Evolutionary conservation across 2,888 invertebrate genomes (phyloP), one percentile per base, ranked within the genome.

Genomic region (Cantharis lateralis): DNA sequence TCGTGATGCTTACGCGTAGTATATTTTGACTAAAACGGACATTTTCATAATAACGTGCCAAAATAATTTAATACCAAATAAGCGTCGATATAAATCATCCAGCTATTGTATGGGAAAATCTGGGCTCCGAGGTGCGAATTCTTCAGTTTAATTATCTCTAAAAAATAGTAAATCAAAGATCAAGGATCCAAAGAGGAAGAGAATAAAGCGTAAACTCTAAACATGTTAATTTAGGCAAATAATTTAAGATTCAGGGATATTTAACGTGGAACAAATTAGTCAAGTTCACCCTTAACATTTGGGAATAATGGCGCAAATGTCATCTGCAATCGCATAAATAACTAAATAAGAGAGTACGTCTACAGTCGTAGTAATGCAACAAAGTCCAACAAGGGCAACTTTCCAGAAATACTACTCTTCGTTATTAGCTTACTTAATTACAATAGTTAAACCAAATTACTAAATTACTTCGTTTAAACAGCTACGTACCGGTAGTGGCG

Each of bases 321-420:
- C 82, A 82, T 82, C 82, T 80, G 74, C 80, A 81, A 81, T 81
- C 81, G 72, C 81, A 81, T 82, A 82, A 81, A 82, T 82, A 82
- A 81, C 81, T 74, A 81, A 82, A 81, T 81, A 81, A 24, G 24
- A 81, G 80, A 79, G 80, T 76, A 70, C 72, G 74, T 20, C 18
- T 64, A 13, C 5, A 20, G 20, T 72, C 76, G 76, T 79, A 74
- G 74, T 76, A 80, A 79, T 78, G 79, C 80, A 79, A 81, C 78
- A 77, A 71, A 80, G 78, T 78, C 72, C 66, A 69, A 70, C 71
- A 75, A 75, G 71, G 71, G 62, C 72, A 62, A 71, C 62, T 72
- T 75, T 68, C 72, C 68, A 62, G 77, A 74, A 74, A 78, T 80
- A 72, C 76, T 77, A 76, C 79, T 78, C 78, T 73, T 71, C 75